Conservation (phyloP, 2,797 vertebrate genomes). For the Podargus strigoides region DNA sequence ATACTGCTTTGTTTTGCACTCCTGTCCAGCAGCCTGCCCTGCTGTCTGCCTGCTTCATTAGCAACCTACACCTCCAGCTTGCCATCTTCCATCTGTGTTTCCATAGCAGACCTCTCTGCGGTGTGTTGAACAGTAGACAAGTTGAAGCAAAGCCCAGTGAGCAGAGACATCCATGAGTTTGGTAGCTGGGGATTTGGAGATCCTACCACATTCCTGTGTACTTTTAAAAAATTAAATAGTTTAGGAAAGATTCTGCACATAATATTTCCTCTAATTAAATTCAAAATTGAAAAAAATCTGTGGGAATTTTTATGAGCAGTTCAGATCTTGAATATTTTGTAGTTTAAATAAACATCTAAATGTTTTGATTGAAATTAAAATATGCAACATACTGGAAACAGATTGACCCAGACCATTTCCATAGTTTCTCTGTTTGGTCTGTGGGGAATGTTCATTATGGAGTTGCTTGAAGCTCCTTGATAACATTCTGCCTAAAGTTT, state of each 20-base stretch:
- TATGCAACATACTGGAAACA: background rate
- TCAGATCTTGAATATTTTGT: background rate
- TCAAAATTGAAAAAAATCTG: background rate
- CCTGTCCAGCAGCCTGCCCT: background rate
- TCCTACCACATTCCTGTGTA: background rate
- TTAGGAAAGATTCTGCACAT: background rate
- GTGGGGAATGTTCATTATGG: background rate
- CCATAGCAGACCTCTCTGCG: background rate
- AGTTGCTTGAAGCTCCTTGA: background rate
- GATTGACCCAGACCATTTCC: background rate
- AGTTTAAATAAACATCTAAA: background rate
- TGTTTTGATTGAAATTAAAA: constrained; percentile 1
- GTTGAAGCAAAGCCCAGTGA: background rate
- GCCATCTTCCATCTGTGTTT: background rate
- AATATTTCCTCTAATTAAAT: background rate
- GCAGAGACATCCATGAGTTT: background rate
- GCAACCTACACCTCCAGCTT: background rate
- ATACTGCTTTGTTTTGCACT: background rate
- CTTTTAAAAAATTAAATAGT: background rate
- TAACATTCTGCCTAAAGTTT: background rate
- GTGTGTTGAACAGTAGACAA: background rate
- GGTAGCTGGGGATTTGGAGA: background rate
- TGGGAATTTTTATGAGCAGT: background rate
- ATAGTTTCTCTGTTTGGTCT: background rate
- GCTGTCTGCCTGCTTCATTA: background rate